A percentile compares a stretch with the other conserved stretches of the same genome.
Conservation (phyloP, 2,888 invertebrate species). For the Drosophila bunnanda region DNA sequence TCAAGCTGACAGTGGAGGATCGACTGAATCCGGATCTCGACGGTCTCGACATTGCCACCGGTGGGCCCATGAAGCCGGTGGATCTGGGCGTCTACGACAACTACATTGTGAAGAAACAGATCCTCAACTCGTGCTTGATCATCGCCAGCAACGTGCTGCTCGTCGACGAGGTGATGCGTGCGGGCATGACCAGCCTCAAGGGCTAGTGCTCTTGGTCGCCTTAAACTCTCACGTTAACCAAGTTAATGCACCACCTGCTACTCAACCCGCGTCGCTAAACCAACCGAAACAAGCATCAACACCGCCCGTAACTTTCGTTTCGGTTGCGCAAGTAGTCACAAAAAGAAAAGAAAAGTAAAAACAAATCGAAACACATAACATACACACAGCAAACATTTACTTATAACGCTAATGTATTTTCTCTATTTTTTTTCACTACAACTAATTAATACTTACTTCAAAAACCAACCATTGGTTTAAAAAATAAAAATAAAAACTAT, state of each 20-base stretch:
- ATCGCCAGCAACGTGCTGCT: conserved; percentile 98
- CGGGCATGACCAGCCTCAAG: conserved; percentile 98
- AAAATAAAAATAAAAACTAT: conserved; percentile 61
- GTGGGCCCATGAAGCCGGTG: conserved; percentile 93
- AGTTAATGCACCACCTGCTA: conserved; percentile 32
- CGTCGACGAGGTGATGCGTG: conserved; percentile 99
- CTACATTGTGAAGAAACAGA: conserved; percentile 98
- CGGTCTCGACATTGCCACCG: conserved; percentile 95
- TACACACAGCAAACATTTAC: conserved; percentile 23
- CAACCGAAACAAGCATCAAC: conserved; percentile 15
- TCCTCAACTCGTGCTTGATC: conserved; percentile 97
- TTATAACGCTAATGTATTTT: conserved; percentile 36
- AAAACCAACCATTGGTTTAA: conserved; percentile 57
- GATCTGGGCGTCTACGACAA: conserved; percentile 97
- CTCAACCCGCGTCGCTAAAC: conserved; percentile 39
- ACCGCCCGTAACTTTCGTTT: conserved; percentile 13
- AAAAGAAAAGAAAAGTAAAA: neutral
- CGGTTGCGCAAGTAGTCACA: conserved; percentile 41
- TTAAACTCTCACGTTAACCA: conserved; percentile 22
- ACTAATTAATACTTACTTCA: conserved; percentile 60
- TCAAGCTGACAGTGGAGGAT: conserved; percentile 96
- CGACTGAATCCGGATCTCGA: conserved; percentile 90
- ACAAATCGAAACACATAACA: conserved; percentile 11
- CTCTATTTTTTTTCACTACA: conserved; percentile 46
- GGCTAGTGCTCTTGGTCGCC: conserved; percentile 86